These are phyloP conservation scores for Micronycteris hirsuta DNA, from an alignment of 2,113 vertebrate genomes.

Conservation along the genomic window DNA sequence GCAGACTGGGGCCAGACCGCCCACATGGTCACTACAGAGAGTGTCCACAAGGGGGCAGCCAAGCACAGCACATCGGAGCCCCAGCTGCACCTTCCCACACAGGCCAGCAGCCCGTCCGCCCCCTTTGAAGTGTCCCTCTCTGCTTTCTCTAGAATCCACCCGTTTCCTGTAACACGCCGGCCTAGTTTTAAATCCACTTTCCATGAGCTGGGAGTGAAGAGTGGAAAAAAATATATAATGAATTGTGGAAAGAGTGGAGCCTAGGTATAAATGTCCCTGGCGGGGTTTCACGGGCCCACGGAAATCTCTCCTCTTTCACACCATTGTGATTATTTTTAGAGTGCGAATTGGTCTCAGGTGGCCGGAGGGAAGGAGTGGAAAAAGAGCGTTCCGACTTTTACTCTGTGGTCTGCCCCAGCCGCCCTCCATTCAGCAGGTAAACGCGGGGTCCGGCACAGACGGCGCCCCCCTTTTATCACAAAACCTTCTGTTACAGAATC, in stretches of 20 bases:
- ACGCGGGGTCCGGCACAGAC: no score
- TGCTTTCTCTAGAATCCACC: not conserved
- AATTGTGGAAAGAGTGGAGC: not conserved
- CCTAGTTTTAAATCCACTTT: not conserved
- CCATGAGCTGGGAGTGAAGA: not conserved
- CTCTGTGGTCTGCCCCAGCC: not conserved
- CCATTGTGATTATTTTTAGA: not conserved
- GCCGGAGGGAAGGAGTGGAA: not conserved
- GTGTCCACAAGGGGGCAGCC: conserved; percentile 31
- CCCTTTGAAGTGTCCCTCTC: not conserved
- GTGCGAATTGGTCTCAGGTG: not conserved
- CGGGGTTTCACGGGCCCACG: not conserved
- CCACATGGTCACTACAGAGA: accelerated
- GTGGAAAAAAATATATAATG: not conserved
- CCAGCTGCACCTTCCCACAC: not conserved
- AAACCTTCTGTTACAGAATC: no score
- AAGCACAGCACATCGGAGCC: not conserved
- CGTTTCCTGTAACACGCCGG: not conserved
- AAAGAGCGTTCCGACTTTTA: not conserved
- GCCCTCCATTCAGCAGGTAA: not conserved
- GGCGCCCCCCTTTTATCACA: no score
- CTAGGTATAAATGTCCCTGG: not conserved
- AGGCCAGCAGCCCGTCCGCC: accelerated
- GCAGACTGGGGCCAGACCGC: no score
- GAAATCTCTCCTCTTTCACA: not conserved